These are phyloP conservation scores for Drosophila pachea DNA, from an alignment of 1,140 invertebrate species.

Conservation along the genomic window DNA sequence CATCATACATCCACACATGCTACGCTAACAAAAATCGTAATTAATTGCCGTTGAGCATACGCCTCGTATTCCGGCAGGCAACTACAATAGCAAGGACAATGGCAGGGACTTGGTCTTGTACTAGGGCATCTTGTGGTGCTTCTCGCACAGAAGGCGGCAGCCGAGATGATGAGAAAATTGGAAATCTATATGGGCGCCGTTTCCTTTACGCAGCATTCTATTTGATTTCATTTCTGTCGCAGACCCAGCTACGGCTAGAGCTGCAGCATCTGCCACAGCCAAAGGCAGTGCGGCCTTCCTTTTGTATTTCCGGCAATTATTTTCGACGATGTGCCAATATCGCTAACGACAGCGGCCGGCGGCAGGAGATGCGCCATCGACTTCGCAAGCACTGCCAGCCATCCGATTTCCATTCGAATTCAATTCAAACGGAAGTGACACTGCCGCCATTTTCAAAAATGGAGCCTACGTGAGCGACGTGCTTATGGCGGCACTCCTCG, in stretches of 20 bases:
- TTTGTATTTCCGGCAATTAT: constrained; percentile 77
- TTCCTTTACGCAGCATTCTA: constrained; percentile 38
- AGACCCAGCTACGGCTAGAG: constrained; percentile 7
- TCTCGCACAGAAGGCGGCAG: constrained; percentile 27
- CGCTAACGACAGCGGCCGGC: constrained; percentile 36
- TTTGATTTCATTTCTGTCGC: constrained; percentile 57
- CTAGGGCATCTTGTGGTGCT: constrained; percentile 56
- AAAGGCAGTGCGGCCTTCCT: constrained; percentile 45
- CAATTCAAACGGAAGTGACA: constrained; percentile 66
- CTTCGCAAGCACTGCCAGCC: constrained; percentile 62
- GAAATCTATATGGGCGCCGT: constrained; percentile 59
- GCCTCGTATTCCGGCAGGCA: constrained; percentile 48
- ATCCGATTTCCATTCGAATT: constrained; percentile 53
- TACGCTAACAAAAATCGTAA: constrained; percentile 42
- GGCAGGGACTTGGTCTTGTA: constrained; percentile 8
- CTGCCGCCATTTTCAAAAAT: constrained; percentile 71
- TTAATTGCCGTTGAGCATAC: constrained; percentile 72
- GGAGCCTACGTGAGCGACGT: constrained; percentile 70
- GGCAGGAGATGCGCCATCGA: constrained; percentile 46
- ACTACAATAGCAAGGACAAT: constrained; percentile 15
- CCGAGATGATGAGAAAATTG: constrained; percentile 56
- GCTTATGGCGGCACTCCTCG: constrained; percentile 59
- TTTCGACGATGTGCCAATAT: constrained; percentile 72
- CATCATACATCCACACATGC: neutral
- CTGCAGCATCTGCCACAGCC: constrained; percentile 3